Percentiles rank a stretch among this genome's conserved stretches.
These are phyloP conservation scores for Vidua chalybeata DNA, from an alignment of 2,113 vertebrate species.

Conservation along the genomic window DNA sequence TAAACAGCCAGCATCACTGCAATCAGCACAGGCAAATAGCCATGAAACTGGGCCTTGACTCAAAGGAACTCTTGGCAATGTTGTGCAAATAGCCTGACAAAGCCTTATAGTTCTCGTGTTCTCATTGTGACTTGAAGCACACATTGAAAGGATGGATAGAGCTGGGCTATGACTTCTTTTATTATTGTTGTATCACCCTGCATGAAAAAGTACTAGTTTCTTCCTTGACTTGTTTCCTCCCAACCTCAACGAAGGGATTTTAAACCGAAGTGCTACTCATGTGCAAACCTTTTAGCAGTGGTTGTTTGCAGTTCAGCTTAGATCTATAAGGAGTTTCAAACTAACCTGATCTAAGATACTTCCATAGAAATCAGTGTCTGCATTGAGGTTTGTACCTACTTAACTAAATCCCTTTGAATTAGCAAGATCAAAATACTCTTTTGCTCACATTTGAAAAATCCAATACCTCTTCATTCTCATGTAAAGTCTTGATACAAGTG, in stretches of 20 bases:
- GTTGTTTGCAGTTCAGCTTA: background rate
- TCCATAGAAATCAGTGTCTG: background rate
- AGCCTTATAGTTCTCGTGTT: background rate
- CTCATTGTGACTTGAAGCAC: background rate
- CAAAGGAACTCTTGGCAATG: background rate
- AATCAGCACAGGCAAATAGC: background rate
- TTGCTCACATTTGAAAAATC: background rate
- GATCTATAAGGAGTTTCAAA: background rate
- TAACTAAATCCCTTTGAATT: background rate
- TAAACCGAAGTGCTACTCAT: background rate
- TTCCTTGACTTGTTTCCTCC: background rate
- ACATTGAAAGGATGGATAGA: background rate
- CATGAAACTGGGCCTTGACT: background rate
- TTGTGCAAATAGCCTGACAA: slow-evolving; percentile 3
- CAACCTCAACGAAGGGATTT: background rate
- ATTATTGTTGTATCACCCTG: background rate
- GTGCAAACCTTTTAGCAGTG: background rate
- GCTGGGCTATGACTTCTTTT: background rate
- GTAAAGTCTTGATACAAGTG: background rate
- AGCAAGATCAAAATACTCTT: background rate
- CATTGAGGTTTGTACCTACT: background rate
- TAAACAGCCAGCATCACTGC: background rate
- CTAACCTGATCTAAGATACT: background rate
- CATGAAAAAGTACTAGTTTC: background rate
- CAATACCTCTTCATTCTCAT: background rate